phyloP scores from a whole-genome alignment of 2,113 vertebrate genomes.

The Heliornis fulica region DNA sequence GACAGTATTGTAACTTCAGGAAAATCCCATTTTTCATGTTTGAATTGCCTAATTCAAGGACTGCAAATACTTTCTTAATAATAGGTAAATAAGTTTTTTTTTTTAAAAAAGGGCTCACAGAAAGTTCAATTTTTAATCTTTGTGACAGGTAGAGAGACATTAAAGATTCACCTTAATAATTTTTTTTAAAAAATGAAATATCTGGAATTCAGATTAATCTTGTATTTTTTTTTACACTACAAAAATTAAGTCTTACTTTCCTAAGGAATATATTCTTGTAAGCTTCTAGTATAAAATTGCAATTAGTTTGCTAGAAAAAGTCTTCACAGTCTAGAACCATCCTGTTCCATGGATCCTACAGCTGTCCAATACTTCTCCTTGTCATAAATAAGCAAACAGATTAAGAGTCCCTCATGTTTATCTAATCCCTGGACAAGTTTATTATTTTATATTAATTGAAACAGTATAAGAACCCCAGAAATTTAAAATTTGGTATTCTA shows the following conservation, averaged over 20 bases:
- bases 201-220: neutral
- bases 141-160: neutral
- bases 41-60: neutral
- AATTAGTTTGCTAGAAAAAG: neutral
- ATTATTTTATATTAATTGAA: neutral
- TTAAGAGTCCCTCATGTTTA: neutral
- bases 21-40: neutral
- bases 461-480: neutral
- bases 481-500: neutral
- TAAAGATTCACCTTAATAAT: neutral
- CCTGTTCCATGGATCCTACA: neutral
- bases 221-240: neutral
- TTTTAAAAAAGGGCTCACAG: neutral
- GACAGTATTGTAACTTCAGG: neutral
- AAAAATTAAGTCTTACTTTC: neutral
- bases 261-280: neutral
- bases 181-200: neutral
- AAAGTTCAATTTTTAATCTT: neutral
- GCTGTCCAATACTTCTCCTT: neutral
- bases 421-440: neutral
- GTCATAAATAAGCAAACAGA: neutral
- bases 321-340: neutral
- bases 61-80: neutral
- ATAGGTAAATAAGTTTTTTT: rapidly evolving
- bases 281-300: neutral